phyloP scores from a whole-genome alignment of 2,797 vertebrate genomes.

The Eutrigla gurnardus region DNA sequence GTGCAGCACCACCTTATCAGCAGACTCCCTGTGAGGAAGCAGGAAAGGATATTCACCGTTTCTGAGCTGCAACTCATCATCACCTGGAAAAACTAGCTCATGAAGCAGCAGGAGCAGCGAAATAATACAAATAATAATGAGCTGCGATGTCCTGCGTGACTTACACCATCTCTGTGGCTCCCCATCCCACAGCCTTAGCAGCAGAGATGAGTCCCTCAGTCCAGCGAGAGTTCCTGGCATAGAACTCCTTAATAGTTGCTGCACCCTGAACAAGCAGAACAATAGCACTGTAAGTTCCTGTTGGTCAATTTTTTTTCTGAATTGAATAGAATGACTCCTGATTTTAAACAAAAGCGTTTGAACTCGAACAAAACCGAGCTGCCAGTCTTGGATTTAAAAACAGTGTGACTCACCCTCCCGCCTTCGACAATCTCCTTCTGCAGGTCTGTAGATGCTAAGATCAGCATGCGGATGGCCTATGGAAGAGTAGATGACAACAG shows the following conservation, averaged over 20 bases:
- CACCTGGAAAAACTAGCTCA: background rate
- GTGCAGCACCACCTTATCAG: constrained; percentile 96
- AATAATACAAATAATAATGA: background rate
- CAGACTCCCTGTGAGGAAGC: constrained; percentile 89
- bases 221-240: constrained; percentile 98
- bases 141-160: constrained; percentile 64
- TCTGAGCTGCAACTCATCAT: background rate
- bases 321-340: constrained; percentile 7
- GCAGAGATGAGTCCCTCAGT: constrained; percentile 98
- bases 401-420: constrained; percentile 87
- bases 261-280: constrained; percentile 86
- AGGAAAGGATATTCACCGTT: constrained; percentile 5
- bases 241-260: constrained; percentile 95
- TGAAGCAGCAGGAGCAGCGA: background rate
- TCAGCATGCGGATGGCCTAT: constrained; percentile 93
- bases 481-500: constrained; percentile 6
- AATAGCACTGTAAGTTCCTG: constrained; percentile 21
- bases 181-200: constrained; percentile 98
- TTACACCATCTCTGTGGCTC: constrained; percentile 97
- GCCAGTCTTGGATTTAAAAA: constrained; percentile 31
- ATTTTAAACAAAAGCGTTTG: constrained; percentile 27
- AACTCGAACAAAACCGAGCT: constrained; percentile 7
- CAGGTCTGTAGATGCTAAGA: constrained; percentile 91
- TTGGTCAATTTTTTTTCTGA: constrained; percentile 14
- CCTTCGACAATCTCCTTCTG: constrained; percentile 98